Conservation (phyloP, 2,888 invertebrate species). For the Sericinus montela region DNA sequence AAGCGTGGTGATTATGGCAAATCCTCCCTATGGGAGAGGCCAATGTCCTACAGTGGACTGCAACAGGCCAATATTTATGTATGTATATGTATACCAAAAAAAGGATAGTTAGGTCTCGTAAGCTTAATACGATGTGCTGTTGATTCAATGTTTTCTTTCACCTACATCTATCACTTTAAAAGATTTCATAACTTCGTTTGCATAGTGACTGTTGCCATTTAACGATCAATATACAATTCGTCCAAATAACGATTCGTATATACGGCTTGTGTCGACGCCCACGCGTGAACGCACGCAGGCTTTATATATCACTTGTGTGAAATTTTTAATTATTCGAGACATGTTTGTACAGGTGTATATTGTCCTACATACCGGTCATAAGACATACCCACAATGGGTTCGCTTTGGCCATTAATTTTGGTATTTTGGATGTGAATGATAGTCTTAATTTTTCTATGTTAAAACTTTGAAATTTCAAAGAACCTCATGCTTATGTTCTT, state of each 20-base stretch:
- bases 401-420: constrained; percentile 21
- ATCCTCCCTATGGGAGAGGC: too few relatives aligned
- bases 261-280: constrained; percentile 8
- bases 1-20: too few relatives aligned
- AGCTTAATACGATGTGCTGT: too few relatives aligned
- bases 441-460: too few relatives aligned
- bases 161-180: not conserved
- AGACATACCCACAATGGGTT: constrained; percentile 25
- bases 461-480: too few relatives aligned
- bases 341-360: constrained; percentile 58
- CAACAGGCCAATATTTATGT: too few relatives aligned
- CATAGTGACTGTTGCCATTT: constrained; percentile 6
- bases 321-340: constrained; percentile 47
- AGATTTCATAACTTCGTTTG: not conserved
- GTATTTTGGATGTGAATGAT: constrained; percentile 5
- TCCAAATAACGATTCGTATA: not conserved
- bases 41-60: too few relatives aligned
- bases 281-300: constrained; percentile 24
- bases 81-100: too few relatives aligned
- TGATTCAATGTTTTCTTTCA: not conserved
- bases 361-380: constrained; percentile 52
- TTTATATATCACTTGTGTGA: constrained; percentile 28
- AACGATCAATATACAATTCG: constrained; percentile 3
- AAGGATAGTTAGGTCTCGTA: too few relatives aligned
- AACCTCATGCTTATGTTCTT: too few relatives aligned